These are phyloP conservation scores for Amblyjoppa fuscipennis DNA, from an alignment of 2,888 invertebrate genomes.

Conservation along the genomic window DNA sequence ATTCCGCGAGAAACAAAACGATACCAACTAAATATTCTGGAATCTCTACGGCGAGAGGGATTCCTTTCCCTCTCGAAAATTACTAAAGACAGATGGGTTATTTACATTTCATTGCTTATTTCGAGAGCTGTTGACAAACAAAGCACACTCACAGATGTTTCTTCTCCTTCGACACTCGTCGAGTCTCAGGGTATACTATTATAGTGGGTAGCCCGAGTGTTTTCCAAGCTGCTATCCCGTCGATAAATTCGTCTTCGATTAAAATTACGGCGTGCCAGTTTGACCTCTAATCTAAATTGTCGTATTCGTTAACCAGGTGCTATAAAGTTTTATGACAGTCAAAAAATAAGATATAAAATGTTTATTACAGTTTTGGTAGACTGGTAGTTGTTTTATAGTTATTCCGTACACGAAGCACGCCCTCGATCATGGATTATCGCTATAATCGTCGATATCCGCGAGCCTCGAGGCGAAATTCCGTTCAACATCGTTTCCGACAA, in stretches of 20 bases:
- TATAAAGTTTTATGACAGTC: constrained; percentile 17
- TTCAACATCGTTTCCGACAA: constrained; percentile 41
- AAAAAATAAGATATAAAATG: constrained; percentile 16
- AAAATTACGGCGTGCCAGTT: constrained; percentile 60
- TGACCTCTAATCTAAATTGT: constrained; percentile 31
- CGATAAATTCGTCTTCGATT: constrained; percentile 65
- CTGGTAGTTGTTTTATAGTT: constrained; percentile 2
- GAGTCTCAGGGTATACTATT: constrained; percentile 34
- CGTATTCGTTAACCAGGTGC: constrained; percentile 6
- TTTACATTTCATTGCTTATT: constrained; percentile 5
- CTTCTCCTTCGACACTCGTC: constrained; percentile 12
- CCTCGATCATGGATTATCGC: constrained; percentile 65
- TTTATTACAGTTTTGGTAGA: neutral
- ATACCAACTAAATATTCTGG: constrained; percentile 1
- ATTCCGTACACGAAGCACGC: constrained; percentile 70
- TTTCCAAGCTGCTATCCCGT: constrained; percentile 53
- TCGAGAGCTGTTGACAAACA: too few relatives aligned
- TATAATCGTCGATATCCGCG: constrained; percentile 68
- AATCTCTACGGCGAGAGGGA: neutral
- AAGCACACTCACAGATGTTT: constrained; percentile 33
- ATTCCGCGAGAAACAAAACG: constrained; percentile 8
- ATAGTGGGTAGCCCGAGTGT: constrained; percentile 49
- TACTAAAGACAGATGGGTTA: constrained; percentile 10
- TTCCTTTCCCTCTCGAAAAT: constrained; percentile 24
- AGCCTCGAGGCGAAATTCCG: constrained; percentile 60